Percentiles rank a stretch among this genome's conserved stretches.
Evolutionary conservation across 2,113 vertebrate genomes (phyloP).

Genomic region (Crocuta crocuta): DNA sequence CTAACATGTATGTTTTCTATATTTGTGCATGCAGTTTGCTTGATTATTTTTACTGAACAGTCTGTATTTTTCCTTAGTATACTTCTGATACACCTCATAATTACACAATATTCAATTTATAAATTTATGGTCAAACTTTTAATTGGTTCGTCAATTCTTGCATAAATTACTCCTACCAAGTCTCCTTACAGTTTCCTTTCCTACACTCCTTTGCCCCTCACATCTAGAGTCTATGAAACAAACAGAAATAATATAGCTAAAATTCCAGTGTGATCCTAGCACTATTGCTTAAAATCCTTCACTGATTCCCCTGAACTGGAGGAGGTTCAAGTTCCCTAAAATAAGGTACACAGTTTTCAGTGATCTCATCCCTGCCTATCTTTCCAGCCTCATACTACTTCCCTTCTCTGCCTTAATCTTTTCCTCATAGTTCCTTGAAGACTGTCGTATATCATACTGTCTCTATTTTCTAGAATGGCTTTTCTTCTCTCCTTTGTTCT

Average conservation of each 20-base stretch:
- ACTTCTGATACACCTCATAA: background rate
- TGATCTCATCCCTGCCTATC: background rate
- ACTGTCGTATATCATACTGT: background rate
- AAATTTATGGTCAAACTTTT: constrained; percentile 29
- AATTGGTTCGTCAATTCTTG: constrained; percentile 18
- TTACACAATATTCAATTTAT: background rate
- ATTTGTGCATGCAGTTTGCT: background rate
- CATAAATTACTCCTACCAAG: background rate
- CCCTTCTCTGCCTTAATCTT: background rate
- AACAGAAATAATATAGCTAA: background rate
- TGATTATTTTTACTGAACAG: constrained; percentile 26
- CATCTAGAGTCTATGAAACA: background rate
- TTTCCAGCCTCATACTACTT: background rate
- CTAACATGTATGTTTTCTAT: background rate
- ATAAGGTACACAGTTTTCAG: background rate
- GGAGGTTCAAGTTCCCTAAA: background rate
- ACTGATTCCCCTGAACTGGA: background rate
- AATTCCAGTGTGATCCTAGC: background rate
- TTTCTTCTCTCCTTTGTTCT: background rate
- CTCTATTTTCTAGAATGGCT: background rate
- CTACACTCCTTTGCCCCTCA: background rate
- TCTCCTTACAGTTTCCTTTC: background rate
- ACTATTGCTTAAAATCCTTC: background rate
- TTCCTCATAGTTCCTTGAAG: background rate
- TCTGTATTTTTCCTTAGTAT: background rate